Percentiles rank a stretch among this genome's conserved stretches.
These are phyloP conservation scores for Hoplostethus atlanticus DNA, from an alignment of 2,797 vertebrate species.

Conservation along the genomic window DNA sequence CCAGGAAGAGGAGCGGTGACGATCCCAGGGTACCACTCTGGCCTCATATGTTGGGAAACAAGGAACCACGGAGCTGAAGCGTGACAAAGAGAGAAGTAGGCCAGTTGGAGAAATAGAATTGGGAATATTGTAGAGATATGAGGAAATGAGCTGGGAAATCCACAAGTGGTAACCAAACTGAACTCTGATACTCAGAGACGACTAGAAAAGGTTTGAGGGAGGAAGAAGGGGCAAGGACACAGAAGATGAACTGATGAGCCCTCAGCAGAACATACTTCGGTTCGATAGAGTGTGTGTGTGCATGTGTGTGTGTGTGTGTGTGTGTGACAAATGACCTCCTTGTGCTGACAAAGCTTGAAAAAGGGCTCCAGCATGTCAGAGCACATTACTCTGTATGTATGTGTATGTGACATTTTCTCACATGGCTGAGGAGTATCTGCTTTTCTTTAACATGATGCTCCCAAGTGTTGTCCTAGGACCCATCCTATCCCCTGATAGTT, in stretches of 20 bases:
- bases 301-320: no score
- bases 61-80: not conserved
- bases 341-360: constrained; percentile 23
- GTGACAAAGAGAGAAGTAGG: not conserved
- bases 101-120: constrained; percentile 1
- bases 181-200: not conserved
- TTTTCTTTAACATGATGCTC: constrained; percentile 61
- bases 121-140: constrained; percentile 22
- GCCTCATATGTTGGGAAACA: constrained; percentile 74
- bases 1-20: constrained; percentile 72
- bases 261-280: constrained; percentile 25
- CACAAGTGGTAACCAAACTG: constrained; percentile 27
- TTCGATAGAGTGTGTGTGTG: no score
- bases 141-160: constrained; percentile 26
- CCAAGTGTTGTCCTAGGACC: constrained; percentile 31
- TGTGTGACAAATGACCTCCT: constrained; percentile 18
- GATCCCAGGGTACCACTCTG: constrained; percentile 70
- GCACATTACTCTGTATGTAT: constrained; percentile 37
- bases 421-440: constrained; percentile 53
- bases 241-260: constrained; percentile 50
- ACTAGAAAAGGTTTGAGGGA: constrained; percentile 37
- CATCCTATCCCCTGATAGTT: constrained; percentile 48
- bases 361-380: constrained; percentile 24
- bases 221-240: constrained; percentile 23
- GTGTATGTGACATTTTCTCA: constrained; percentile 66